Evolutionary conservation across 2,113 vertebrate genomes (phyloP).

Genomic region (Butorides virescens): DNA sequence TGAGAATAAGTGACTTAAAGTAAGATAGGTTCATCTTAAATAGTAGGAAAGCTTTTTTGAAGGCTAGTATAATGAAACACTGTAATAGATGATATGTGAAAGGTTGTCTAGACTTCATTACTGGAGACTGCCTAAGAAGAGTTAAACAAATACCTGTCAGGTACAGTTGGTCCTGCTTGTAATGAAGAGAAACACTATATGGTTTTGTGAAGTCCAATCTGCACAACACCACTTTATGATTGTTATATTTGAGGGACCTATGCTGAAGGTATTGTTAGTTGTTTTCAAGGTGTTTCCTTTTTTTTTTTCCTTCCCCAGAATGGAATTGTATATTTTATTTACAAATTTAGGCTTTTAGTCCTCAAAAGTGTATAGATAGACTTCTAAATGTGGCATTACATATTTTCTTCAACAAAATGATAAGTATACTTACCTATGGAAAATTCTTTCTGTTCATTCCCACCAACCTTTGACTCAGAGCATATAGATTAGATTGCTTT

Average conservation of each 20-base stretch:
- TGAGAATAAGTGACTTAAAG: background rate
- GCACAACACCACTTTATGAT: background rate
- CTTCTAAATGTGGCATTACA: background rate
- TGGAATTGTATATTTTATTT: background rate
- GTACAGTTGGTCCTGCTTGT: background rate
- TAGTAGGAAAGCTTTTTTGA: background rate
- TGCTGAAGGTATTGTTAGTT: background rate
- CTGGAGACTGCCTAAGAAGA: background rate
- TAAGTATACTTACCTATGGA: background rate
- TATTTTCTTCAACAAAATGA: background rate
- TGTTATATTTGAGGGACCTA: background rate
- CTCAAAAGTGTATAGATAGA: background rate
- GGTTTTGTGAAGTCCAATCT: background rate
- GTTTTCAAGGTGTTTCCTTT: background rate
- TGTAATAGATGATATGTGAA: background rate
- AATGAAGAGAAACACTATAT: background rate
- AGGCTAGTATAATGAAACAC: background rate
- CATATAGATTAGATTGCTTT: background rate
- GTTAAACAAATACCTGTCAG: background rate
- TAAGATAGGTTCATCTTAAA: background rate
- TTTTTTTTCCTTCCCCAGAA: rapidly evolving
- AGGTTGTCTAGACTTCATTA: background rate
- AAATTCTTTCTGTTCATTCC: background rate
- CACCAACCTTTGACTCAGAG: background rate
- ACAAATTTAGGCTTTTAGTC: background rate